Evolutionary conservation across 2,797 vertebrate genomes (phyloP), one percentile per base, ranked within the genome.

Genomic region (Scleropages formosus): DNA sequence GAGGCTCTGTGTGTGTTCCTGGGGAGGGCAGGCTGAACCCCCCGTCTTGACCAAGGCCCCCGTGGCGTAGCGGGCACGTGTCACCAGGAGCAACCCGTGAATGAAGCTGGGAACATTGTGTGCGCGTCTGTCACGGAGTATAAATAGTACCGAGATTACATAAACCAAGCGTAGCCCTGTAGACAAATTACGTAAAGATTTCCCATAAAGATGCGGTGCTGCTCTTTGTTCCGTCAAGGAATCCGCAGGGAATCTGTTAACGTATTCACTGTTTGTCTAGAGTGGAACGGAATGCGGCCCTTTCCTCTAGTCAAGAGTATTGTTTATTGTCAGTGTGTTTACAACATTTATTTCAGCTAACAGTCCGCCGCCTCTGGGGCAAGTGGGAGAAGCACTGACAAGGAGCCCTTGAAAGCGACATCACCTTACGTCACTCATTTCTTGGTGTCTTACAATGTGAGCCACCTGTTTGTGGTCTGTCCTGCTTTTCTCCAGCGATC

Each of bases 41-140:
- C 73, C 65, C 49, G 49, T 51, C 60, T 61, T 49, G 59, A 74
- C 49, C 74, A 64, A 67, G 67, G 59, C 53, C 60, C 59, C n/a
- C 4, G 20, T 49, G 51, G 77, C 59, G 8, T 16, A 70, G 49
- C 16, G 9, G n/a, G 24, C 47, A n/a, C 18, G 12, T 15, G 4
- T 71, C 65, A 76, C 31, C 59, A 44, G 39, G 60, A 24, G 39
- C 60, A 1, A n/a, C 60, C 12, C n/a, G 2, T 24, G 31, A 44
- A 51, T 26, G 11, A 27, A 20, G 22, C 13, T 64, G 39, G 60
- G 59, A 12, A 71, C 47, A 63, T 13, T 61, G 44, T n/a, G 18
- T 49, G 56, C 61, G 9, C n/a, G 2, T 70, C 39, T 76, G 75
- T 71, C 44, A 24, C 9, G 24, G 53, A n/a, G 24, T 47, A 20